phyloP scores from a whole-genome alignment of 2,113 vertebrate species.

The Sigmodon hispidus region DNA sequence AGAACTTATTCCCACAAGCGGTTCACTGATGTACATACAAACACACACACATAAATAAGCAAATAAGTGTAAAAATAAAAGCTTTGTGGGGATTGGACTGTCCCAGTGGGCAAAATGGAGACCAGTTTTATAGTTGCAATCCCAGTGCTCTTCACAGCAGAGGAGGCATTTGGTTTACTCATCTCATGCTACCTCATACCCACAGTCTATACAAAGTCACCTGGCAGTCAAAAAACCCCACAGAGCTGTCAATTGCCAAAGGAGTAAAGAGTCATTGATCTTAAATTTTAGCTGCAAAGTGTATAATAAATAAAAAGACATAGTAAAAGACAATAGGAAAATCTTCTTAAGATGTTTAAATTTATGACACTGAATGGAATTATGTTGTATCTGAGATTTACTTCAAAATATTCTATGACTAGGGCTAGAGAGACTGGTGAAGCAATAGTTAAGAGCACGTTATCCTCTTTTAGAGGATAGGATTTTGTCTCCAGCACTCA shows the following conservation, averaged over 20 bases:
- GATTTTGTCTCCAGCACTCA: background rate
- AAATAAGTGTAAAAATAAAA: background rate
- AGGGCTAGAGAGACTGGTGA: background rate
- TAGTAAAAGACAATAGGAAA: background rate
- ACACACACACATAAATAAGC: background rate
- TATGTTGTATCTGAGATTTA: background rate
- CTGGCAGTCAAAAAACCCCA: background rate
- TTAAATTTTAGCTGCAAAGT: background rate
- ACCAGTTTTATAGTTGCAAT: background rate
- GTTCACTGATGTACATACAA: background rate
- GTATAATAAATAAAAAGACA: background rate
- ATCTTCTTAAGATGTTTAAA: background rate
- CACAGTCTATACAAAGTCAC: background rate
- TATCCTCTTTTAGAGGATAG: background rate
- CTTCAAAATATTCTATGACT: background rate
- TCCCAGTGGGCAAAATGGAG: accelerated
- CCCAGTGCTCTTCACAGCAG: background rate
- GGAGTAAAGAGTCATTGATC: background rate
- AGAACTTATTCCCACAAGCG: background rate
- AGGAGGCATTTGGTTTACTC: accelerated
- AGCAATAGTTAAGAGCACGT: background rate
- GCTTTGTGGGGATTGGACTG: background rate
- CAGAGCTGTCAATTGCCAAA: background rate
- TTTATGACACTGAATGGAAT: background rate
- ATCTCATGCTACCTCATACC: background rate